Conservation (phyloP, 2,797 vertebrate species). For the Mallotus villosus region DNA sequence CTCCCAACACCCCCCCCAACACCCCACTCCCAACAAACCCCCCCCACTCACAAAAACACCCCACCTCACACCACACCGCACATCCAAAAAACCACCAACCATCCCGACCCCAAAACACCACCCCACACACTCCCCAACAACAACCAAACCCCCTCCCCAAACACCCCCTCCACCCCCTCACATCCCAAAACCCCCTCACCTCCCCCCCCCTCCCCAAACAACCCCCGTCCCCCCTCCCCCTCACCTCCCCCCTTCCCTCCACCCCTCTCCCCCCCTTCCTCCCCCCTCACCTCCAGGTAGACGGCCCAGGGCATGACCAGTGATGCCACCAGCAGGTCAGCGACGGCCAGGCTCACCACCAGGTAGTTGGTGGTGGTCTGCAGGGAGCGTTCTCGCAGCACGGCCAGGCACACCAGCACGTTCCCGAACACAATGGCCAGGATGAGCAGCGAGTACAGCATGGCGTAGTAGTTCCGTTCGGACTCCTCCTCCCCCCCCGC, state of each 20-base stretch:
- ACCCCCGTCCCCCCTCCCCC: no score
- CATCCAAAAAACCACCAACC: no score
- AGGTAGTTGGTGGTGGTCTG: constrained; percentile 96
- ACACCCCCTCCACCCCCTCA: background rate
- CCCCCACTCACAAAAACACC: no score
- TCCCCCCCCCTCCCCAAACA: no score
- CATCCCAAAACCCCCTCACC: no score
- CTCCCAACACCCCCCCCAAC: no score
- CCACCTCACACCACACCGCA: background rate
- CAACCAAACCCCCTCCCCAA: background rate
- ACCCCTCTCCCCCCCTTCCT: constrained; percentile 68
- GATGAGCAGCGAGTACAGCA: constrained; percentile 88
- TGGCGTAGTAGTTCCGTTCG: constrained; percentile 81
- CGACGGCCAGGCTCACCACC: constrained; percentile 91
- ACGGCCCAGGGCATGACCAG: constrained; percentile 95
- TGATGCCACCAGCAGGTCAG: constrained; percentile 89
- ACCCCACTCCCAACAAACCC: no score
- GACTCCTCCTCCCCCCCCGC: constrained; percentile 36
- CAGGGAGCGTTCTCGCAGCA: constrained; percentile 84
- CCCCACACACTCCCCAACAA: no score
- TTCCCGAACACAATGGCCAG: constrained; percentile 93
- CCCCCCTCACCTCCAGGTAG: constrained; percentile 88
- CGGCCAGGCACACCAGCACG: constrained; percentile 87
- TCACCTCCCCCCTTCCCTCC: background rate
- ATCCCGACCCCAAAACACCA: no score